Conservation (phyloP, 37 sponge, comb jelly and placozoan genomes). For the Crambe crambe region DNA sequence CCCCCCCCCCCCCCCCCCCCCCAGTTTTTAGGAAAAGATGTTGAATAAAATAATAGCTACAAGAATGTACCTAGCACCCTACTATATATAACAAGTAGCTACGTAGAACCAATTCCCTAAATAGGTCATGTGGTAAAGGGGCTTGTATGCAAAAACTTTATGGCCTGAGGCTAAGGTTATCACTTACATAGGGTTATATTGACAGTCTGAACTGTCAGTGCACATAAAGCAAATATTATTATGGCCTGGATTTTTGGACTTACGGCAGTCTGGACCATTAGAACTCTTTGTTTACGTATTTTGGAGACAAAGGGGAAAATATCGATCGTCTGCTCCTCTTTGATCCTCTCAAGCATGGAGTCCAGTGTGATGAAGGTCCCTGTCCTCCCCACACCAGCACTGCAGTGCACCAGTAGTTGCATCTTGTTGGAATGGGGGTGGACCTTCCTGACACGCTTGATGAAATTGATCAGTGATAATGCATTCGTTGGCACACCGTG, state of each 20-base stretch:
- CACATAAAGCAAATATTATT: too few relatives aligned
- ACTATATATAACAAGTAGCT: too few relatives aligned
- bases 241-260: not conserved
- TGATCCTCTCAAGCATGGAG: conserved; percentile 53
- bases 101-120: too few relatives aligned
- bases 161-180: too few relatives aligned
- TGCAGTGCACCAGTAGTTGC: conserved; percentile 79
- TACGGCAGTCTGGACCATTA: conserved; percentile 74
- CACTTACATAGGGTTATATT: too few relatives aligned
- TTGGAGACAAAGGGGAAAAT: conserved; percentile 31
- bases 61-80: too few relatives aligned
- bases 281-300: conserved; percentile 31
- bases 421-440: conserved; percentile 15
- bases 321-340: conserved; percentile 33
- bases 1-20: too few relatives aligned
- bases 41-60: too few relatives aligned
- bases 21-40: too few relatives aligned
- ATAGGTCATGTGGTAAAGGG: too few relatives aligned
- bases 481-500: conserved; percentile 78
- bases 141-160: too few relatives aligned
- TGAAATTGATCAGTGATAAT: conserved; percentile 64
- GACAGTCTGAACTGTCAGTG: too few relatives aligned
- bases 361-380: conserved; percentile 74
- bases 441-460: conserved; percentile 47
- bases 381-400: conserved; percentile 77